These are phyloP conservation scores for Drosophila willistoni DNA, from an alignment of 1,140 invertebrate genomes.

Conservation along the genomic window DNA sequence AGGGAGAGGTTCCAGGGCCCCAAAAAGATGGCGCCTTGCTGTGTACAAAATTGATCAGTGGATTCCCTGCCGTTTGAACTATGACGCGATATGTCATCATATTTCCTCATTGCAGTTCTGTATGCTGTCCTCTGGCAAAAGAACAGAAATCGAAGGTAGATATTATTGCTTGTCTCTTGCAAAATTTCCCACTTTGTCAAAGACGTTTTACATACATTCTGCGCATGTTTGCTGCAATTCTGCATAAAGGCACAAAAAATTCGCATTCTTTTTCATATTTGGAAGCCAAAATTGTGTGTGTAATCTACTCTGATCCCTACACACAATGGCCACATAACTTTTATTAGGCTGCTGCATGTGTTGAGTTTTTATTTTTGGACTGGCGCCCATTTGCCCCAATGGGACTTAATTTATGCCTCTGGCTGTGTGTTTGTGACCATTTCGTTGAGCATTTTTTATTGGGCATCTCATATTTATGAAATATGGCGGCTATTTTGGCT, in stretches of 20 bases:
- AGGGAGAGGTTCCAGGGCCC: not conserved
- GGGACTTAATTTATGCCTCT: constrained; percentile 24
- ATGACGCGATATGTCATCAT: constrained; percentile 83
- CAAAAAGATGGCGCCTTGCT: constrained; percentile 83
- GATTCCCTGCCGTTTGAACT: constrained; percentile 83
- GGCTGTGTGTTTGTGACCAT: constrained; percentile 60
- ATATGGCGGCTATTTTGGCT: constrained; percentile 52
- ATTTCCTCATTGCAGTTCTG: constrained; percentile 69
- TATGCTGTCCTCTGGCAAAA: constrained; percentile 12
- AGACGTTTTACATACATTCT: constrained; percentile 38
- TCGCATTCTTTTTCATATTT: constrained; percentile 16
- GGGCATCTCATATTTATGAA: constrained; percentile 49
- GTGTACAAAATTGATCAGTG: constrained; percentile 83
- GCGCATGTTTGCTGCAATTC: constrained; percentile 47
- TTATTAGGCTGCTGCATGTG: constrained; percentile 41
- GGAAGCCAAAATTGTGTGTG: constrained; percentile 10
- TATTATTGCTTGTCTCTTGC: constrained; percentile 48
- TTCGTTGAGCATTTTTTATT: constrained; percentile 67
- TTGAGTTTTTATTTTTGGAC: constrained; percentile 25
- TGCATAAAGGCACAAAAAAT: constrained; percentile 1
- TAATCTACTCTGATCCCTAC: constrained; percentile 49
- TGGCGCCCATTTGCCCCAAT: constrained; percentile 29
- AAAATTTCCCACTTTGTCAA: constrained; percentile 75
- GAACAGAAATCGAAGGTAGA: constrained; percentile 14
- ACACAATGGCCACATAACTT: constrained; percentile 65